These are phyloP conservation scores for Phalanger gymnotis DNA, from an alignment of 2,797 vertebrate genomes.

Conservation along the genomic window DNA sequence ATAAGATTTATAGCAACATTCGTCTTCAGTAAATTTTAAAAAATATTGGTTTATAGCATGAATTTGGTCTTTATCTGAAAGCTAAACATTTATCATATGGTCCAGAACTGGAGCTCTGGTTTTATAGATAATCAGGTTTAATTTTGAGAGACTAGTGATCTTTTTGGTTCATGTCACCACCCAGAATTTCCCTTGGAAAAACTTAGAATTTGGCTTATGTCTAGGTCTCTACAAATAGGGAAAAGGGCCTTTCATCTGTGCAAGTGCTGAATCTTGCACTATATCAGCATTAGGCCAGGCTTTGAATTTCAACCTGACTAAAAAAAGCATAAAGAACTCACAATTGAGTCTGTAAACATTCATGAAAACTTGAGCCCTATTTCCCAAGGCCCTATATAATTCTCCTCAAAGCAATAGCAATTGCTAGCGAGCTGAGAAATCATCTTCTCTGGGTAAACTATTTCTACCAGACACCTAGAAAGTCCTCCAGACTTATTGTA, in stretches of 20 bases:
- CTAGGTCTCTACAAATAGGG: not conserved
- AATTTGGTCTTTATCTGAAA: constrained; percentile 24
- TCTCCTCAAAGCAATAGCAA: too few species aligned
- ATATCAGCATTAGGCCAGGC: not conserved
- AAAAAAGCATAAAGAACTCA: too few species aligned
- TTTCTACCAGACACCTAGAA: too few species aligned
- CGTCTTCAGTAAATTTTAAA: not conserved
- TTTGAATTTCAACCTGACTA: too few species aligned
- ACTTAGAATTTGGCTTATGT: not conserved
- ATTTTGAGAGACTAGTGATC: not conserved
- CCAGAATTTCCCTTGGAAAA: not conserved
- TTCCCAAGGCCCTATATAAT: too few species aligned
- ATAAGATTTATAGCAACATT: not conserved
- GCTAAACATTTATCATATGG: not conserved
- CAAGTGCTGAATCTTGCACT: not conserved
- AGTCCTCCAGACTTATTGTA: too few species aligned
- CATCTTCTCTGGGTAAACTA: too few species aligned
- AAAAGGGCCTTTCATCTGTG: not conserved
- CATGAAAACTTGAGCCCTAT: too few species aligned
- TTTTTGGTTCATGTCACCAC: too few species aligned
- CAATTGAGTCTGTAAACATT: too few species aligned
- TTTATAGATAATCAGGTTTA: not conserved
- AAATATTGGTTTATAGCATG: not conserved
- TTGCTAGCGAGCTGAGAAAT: too few species aligned
- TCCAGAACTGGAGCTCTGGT: not conserved